A percentile compares a stretch with the other conserved stretches of the same genome.
phyloP scores from a whole-genome alignment of 2,888 invertebrate species.

The Amitus sp. region DNA sequence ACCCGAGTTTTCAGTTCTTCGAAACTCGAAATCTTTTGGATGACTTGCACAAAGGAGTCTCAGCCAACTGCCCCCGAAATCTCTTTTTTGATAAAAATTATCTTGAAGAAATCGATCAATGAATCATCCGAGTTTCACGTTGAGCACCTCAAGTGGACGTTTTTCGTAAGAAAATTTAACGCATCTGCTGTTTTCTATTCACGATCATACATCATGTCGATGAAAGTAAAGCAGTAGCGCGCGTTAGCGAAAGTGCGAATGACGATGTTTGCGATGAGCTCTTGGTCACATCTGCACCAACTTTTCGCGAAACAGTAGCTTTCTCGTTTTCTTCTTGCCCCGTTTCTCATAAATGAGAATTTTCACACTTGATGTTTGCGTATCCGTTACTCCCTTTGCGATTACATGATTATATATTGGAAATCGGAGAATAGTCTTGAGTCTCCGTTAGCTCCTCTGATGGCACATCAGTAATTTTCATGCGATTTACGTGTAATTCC shows the following conservation, averaged over 20 bases:
- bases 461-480: too few relatives aligned
- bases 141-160: neutral
- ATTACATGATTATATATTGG: too few relatives aligned
- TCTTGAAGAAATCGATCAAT: too few relatives aligned
- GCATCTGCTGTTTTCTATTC: constrained; percentile 4
- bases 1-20: too few relatives aligned
- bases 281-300: constrained; percentile 29
- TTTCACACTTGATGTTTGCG: constrained; percentile 30
- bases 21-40: too few relatives aligned
- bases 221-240: constrained; percentile 3
- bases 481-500: too few relatives aligned
- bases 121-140: too few relatives aligned
- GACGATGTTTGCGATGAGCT: constrained; percentile 17
- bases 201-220: neutral
- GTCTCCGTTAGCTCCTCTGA: too few relatives aligned
- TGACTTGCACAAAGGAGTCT: too few relatives aligned
- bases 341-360: constrained; percentile 35
- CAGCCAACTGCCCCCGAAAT: too few relatives aligned
- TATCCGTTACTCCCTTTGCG: constrained; percentile 14
- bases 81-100: too few relatives aligned
- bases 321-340: constrained; percentile 35
- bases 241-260: constrained; percentile 11
- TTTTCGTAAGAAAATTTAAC: neutral
- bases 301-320: constrained; percentile 25
- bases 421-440: too few relatives aligned